Conservation (phyloP, 2,113 vertebrate genomes). For the Dromiciops gliroides region DNA sequence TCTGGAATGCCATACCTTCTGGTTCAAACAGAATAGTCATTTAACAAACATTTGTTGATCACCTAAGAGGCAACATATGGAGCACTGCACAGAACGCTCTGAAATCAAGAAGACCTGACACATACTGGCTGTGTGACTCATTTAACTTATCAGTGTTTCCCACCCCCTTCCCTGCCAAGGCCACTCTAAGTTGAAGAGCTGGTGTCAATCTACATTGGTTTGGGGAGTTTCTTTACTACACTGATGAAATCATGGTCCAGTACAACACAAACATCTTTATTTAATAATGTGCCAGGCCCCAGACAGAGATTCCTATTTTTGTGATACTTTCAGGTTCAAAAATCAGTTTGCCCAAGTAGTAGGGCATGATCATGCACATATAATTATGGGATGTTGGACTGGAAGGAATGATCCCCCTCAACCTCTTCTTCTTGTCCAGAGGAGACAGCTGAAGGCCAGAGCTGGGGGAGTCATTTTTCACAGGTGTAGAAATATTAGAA, state of each 20-base stretch:
- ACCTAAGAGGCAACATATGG: not conserved
- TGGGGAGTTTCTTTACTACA: not conserved
- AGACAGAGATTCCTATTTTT: not conserved
- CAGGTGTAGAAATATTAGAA: not conserved
- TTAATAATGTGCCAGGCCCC: not conserved
- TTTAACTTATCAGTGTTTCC: not conserved
- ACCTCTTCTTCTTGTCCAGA: not conserved
- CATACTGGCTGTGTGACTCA: not conserved
- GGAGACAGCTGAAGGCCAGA: not conserved
- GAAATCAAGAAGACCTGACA: not conserved
- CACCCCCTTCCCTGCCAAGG: not conserved
- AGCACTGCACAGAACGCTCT: not conserved
- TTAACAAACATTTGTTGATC: not conserved
- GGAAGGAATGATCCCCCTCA: not conserved
- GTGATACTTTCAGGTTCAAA: not conserved
- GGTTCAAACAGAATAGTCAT: not conserved
- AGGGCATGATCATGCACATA: not conserved
- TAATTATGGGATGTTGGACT: not conserved
- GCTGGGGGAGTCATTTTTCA: no score
- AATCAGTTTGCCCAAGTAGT: not conserved
- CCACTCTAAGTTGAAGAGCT: not conserved
- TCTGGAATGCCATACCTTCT: not conserved
- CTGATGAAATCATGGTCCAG: not conserved
- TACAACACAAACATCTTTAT: not conserved
- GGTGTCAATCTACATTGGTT: not conserved